Percentiles rank a stretch among this genome's conserved stretches.
Conservation (phyloP, 1,140 invertebrate genomes). For the Drosophila chauvacae region DNA sequence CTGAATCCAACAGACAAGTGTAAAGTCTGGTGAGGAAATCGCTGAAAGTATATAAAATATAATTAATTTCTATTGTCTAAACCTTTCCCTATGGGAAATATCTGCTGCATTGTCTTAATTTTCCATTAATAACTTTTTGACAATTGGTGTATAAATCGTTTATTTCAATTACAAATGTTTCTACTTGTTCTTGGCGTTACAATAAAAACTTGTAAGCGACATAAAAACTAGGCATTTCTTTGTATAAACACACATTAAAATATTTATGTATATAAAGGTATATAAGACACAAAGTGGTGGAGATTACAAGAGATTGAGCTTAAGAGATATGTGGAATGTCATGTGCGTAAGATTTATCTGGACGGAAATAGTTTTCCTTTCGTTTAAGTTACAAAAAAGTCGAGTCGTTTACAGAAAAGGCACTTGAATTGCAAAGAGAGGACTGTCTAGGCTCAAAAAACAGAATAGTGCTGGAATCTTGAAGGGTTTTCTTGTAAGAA, state of each 20-base stretch:
- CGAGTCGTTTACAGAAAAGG: conserved; percentile 53
- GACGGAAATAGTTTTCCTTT: conserved; percentile 55
- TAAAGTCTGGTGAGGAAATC: not conserved
- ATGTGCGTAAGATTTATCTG: conserved; percentile 26
- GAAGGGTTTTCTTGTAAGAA: not conserved
- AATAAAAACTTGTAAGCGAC: conserved; percentile 66
- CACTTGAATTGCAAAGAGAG: conserved; percentile 47
- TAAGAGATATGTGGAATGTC: conserved; percentile 37
- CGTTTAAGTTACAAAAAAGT: conserved; percentile 40
- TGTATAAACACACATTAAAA: conserved; percentile 41
- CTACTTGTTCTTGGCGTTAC: conserved; percentile 48
- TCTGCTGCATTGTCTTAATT: no score
- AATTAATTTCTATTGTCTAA: no score
- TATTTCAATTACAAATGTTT: conserved; percentile 62
- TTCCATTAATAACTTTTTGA: not conserved
- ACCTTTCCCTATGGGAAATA: not conserved
- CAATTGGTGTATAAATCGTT: conserved; percentile 39
- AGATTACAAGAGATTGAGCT: conserved; percentile 40
- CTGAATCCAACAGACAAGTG: not conserved
- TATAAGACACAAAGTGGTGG: conserved; percentile 9
- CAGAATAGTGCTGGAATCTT: no score
- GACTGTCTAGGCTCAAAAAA: conserved; percentile 4
- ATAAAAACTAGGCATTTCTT: conserved; percentile 43
- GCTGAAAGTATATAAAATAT: not conserved
- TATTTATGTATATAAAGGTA: not conserved